phyloP scores from a whole-genome alignment of 2,888 invertebrate species.

The Oxyteleia sp. region DNA sequence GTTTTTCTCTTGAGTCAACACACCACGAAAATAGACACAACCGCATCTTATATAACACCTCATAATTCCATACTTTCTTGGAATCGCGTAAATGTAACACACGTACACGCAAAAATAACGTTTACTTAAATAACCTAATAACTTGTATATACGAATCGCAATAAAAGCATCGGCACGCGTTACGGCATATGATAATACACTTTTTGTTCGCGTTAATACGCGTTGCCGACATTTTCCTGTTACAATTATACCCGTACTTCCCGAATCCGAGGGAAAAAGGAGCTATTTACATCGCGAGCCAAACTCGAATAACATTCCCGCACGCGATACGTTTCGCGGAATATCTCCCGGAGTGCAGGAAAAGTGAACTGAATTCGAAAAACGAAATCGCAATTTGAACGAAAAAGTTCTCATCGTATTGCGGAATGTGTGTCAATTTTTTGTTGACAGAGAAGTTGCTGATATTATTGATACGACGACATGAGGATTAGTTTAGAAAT shows the following conservation, averaged over 20 bases:
- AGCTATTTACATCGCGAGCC: conserved; percentile 21
- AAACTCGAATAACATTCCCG: conserved; percentile 17
- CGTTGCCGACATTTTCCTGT: conserved; percentile 1
- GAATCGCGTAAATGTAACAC: conserved; percentile 8
- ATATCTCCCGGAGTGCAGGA: conserved; percentile 8
- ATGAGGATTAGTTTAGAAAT: too few relatives aligned
- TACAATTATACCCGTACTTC: conserved; percentile 32
- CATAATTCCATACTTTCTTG: conserved; percentile 31
- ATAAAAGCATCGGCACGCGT: conserved; percentile 13
- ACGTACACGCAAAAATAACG: background rate
- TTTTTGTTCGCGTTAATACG: conserved; percentile 16
- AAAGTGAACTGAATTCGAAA: background rate
- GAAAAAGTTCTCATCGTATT: background rate
- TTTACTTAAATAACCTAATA: conserved; percentile 38
- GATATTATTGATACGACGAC: too few relatives aligned
- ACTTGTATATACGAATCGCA: background rate
- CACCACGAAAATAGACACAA: conserved; percentile 1
- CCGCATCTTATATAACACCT: conserved; percentile 8
- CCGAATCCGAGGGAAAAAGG: conserved; percentile 25
- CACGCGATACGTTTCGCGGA: conserved; percentile 37
- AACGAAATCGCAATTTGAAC: background rate
- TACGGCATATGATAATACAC: conserved; percentile 20
- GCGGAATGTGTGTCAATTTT: conserved; percentile 15
- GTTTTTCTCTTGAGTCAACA: too few relatives aligned
- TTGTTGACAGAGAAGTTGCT: too few relatives aligned